Percentiles rank a stretch among this genome's conserved stretches.
Conservation (phyloP, 64 coral and sea anemone species). For the Dendronephthya gigantea region DNA sequence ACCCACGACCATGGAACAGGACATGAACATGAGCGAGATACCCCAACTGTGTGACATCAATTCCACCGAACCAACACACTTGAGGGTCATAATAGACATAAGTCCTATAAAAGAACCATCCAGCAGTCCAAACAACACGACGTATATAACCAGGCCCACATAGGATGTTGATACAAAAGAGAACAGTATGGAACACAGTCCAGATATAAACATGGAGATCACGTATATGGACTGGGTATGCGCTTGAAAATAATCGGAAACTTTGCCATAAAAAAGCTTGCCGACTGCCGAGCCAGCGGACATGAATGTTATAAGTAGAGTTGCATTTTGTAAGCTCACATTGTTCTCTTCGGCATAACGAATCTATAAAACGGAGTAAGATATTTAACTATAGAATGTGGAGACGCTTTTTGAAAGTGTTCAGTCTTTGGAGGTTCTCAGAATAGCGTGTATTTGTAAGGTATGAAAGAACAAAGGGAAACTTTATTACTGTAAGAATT, state of each 20-base stretch:
- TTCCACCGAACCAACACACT: constrained; percentile 53
- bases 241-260: constrained; percentile 56
- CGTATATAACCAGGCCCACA: constrained; percentile 63
- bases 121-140: constrained; percentile 48
- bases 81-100: constrained; percentile 94
- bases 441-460: no score
- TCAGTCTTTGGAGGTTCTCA: no score
- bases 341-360: constrained; percentile 64
- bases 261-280: constrained; percentile 73
- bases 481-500: no score
- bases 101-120: constrained; percentile 86
- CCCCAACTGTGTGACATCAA: constrained; percentile 82
- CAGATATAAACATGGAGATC: constrained; percentile 71
- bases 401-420: no score
- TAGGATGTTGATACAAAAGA: constrained; percentile 50
- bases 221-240: constrained; percentile 56
- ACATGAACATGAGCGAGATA: constrained; percentile 68
- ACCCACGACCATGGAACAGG: constrained; percentile 72
- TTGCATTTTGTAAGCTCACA: constrained; percentile 49
- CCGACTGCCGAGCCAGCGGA: constrained; percentile 57
- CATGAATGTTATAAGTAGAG: constrained; percentile 74
- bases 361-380: constrained; percentile 26
- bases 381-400: not conserved
- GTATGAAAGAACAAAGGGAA: no score
- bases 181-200: constrained; percentile 39